These are phyloP conservation scores for Bufotes viridis DNA, from an alignment of 2,797 vertebrate species.

Conservation along the genomic window DNA sequence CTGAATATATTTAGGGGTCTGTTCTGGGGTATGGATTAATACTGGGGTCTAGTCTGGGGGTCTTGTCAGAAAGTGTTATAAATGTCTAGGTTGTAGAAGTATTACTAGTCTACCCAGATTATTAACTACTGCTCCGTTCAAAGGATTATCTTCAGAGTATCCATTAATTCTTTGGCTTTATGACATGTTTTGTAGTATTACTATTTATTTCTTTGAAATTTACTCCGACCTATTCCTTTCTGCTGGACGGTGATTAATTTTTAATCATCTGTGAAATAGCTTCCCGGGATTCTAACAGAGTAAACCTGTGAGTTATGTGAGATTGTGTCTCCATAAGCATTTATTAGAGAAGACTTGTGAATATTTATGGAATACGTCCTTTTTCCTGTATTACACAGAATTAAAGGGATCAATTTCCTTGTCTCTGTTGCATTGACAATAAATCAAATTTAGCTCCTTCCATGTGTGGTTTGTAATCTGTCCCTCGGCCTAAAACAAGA, in stretches of 20 bases:
- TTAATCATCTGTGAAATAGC: slow-evolving; percentile 58
- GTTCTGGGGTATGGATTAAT: too few relatives aligned
- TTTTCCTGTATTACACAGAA: slow-evolving; percentile 25
- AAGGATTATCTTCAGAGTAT: slow-evolving; percentile 23
- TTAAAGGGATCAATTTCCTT: slow-evolving; percentile 9
- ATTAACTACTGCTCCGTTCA: slow-evolving; percentile 28
- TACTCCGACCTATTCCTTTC: not conserved
- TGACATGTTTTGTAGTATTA: not conserved
- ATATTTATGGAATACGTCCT: slow-evolving; percentile 46
- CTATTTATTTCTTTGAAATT: slow-evolving; percentile 14
- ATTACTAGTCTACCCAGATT: slow-evolving; percentile 8
- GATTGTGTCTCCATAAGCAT: slow-evolving; percentile 27
- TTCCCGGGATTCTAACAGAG: slow-evolving; percentile 33
- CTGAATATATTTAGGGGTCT: too few relatives aligned
- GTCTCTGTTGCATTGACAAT: slow-evolving; percentile 7
- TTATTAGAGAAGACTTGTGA: slow-evolving; percentile 1
- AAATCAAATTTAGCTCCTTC: slow-evolving; percentile 31
- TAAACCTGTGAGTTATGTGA: slow-evolving; percentile 52
- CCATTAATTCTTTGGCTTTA: slow-evolving; percentile 3
- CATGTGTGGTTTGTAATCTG: slow-evolving; percentile 12
- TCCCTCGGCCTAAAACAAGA: not conserved
- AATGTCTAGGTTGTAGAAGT: not conserved
- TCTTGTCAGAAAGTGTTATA: not conserved
- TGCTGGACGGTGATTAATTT: slow-evolving; percentile 46
- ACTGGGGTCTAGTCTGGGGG: too few relatives aligned